These are phyloP conservation scores for Acanthacorydalis orientalis DNA, from an alignment of 2,888 invertebrate genomes.

Conservation along the genomic window DNA sequence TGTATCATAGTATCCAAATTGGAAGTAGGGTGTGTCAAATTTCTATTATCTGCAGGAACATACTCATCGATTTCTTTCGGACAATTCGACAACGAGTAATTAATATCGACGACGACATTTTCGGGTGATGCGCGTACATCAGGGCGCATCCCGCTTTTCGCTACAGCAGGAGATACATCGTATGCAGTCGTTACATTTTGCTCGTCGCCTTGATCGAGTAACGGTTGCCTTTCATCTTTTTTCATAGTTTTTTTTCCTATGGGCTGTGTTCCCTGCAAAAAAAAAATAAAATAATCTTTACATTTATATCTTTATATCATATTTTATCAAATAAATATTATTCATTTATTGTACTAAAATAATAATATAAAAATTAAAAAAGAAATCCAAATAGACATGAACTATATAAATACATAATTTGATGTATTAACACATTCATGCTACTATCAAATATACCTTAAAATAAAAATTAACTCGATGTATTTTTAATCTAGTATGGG, in stretches of 20 bases:
- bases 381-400: no score
- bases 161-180: background rate
- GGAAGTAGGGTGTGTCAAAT: conserved; percentile 62
- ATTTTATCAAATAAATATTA: no score
- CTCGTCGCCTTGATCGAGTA: conserved; percentile 29
- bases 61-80: conserved; percentile 18
- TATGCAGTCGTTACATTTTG: conserved; percentile 10
- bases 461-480: no score
- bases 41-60: conserved; percentile 48
- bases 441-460: no score
- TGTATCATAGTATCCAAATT: conserved; percentile 64
- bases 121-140: conserved; percentile 10
- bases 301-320: no score
- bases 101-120: conserved; percentile 8
- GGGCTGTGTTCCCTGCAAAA: no score
- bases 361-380: no score
- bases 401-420: no score
- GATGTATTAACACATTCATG: no score
- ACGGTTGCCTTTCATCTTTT: conserved; percentile 49
- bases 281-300: no score
- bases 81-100: conserved; percentile 5
- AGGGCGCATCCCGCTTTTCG: conserved; percentile 5
- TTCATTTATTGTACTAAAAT: no score
- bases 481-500: no score
- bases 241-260: conserved; percentile 25